These are phyloP conservation scores for Lymantria dispar DNA, from an alignment of 2,888 invertebrate species.

Conservation along the genomic window DNA sequence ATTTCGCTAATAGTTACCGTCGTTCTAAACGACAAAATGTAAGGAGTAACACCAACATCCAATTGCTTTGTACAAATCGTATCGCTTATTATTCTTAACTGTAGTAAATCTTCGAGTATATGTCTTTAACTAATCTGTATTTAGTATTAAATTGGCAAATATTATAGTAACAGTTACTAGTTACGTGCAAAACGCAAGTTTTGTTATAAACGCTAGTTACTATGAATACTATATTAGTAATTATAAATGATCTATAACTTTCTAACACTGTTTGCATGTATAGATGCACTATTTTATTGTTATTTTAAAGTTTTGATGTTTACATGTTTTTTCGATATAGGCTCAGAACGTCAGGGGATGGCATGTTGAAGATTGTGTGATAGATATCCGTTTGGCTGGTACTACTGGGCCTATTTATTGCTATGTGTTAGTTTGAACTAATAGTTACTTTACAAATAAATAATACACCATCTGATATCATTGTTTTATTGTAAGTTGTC, in stretches of 20 bases:
- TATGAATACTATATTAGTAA: constrained; percentile 29
- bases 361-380: constrained; percentile 51
- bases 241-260: constrained; percentile 15
- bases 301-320: constrained; percentile 66
- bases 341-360: constrained; percentile 55
- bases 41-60: constrained; percentile 74
- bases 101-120: constrained; percentile 46
- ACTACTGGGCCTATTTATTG: constrained; percentile 65
- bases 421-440: constrained; percentile 62
- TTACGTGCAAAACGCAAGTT: constrained; percentile 36
- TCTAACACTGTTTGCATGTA: constrained; percentile 59
- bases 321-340: constrained; percentile 59
- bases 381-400: constrained; percentile 50
- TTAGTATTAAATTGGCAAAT: constrained; percentile 14
- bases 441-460: constrained; percentile 73
- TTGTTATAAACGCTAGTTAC: constrained; percentile 31
- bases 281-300: constrained; percentile 67
- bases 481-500: constrained; percentile 14
- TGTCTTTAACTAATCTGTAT: constrained; percentile 47
- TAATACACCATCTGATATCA: constrained; percentile 36
- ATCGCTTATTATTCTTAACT: constrained; percentile 39
- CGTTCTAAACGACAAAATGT: constrained; percentile 62
- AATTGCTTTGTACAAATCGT: constrained; percentile 61
- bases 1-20: constrained; percentile 66
- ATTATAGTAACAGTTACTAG: constrained; percentile 18